Base-by-base conservation (phyloP, 1,140 invertebrate genomes). In the Drosophila ogumai region DNA sequence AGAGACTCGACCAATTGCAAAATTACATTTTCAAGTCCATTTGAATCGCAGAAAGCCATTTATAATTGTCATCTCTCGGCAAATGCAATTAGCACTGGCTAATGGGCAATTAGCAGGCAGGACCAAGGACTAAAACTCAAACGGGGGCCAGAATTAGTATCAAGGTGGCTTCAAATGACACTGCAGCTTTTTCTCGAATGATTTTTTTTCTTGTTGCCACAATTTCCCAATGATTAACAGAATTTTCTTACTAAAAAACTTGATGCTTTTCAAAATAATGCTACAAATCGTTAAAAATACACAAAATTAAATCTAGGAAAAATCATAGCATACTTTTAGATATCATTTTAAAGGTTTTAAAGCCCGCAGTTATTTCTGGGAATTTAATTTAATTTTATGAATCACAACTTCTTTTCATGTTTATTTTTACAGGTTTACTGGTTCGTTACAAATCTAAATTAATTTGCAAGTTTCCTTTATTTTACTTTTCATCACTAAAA, bases 1-100 rank as follows among this genome's bases (percentile, higher is more conserved):
- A 38, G 46, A 40, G 36, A 43, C 41, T 47, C 12, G 43, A 13
- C 41, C 57, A 49, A 47, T 60, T 55, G 69, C 55, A 55, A 72
- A 79, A 77, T 77, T 77, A 58, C 65, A 78, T 57, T 78, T 78
- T 69, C 56, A 61, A 77, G 75, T 74, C 69, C 74, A 76, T 54
- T 54, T 34, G 61, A 50, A 41, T 36, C 32, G 73, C 64, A 69
- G 72, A 80, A 81, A 81, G 85, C 69, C 71, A 90, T 88, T 88
- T 90, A 88, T 88, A 90, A 90, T 75, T 90, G 85, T 88, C 85
- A 88, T 85, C 63, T 85, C 69, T 79, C 69, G 46, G 79, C 49
- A 72, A 85, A 85, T 90, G 85, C 85, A 90, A 88, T 90, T 90
- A 90, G 69, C 69, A 66, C 74, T 85, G 71, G 61, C 81, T 90